These are phyloP conservation scores for Sialis lutaria DNA, from an alignment of 2,888 invertebrate genomes.

Conservation along the genomic window DNA sequence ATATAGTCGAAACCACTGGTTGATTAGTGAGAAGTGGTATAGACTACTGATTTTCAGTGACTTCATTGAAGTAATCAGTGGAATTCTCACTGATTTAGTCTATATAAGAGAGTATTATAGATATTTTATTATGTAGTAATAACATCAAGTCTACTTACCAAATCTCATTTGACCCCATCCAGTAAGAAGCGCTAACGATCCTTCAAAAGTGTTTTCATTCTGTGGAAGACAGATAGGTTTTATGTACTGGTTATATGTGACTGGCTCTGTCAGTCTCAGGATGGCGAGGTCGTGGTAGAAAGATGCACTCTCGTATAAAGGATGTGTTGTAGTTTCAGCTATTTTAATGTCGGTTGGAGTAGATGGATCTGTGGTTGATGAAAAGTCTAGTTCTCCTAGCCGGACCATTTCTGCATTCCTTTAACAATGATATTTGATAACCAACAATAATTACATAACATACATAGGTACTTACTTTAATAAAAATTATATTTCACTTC, in stretches of 20 bases:
- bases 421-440: too few relatives aligned
- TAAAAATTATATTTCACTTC: too few relatives aligned
- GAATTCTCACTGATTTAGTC: too few relatives aligned
- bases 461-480: too few relatives aligned
- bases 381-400: constrained; percentile 13
- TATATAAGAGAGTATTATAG: too few relatives aligned
- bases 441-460: too few relatives aligned
- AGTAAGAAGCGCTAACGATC: constrained; percentile 5
- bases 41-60: too few relatives aligned
- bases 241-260: constrained; percentile 8
- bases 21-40: too few relatives aligned
- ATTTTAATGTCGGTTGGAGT: constrained; percentile 10
- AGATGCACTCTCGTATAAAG: constrained; percentile 9
- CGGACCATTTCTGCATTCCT: constrained; percentile 11
- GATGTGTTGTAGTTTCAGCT: constrained; percentile 8
- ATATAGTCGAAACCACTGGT: too few relatives aligned
- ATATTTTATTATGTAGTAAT: too few relatives aligned
- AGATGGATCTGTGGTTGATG: constrained; percentile 8
- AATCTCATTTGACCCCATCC: constrained; percentile 12
- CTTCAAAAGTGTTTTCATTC: not conserved
- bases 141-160: constrained; percentile 8
- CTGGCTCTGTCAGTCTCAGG: constrained; percentile 7
- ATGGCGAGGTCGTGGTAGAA: constrained; percentile 13
- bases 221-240: constrained; percentile 11
- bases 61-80: too few relatives aligned